Percentiles rank a stretch among this genome's conserved stretches.
Conservation (phyloP, 2,888 invertebrate genomes). For the Mythimna pallens region DNA sequence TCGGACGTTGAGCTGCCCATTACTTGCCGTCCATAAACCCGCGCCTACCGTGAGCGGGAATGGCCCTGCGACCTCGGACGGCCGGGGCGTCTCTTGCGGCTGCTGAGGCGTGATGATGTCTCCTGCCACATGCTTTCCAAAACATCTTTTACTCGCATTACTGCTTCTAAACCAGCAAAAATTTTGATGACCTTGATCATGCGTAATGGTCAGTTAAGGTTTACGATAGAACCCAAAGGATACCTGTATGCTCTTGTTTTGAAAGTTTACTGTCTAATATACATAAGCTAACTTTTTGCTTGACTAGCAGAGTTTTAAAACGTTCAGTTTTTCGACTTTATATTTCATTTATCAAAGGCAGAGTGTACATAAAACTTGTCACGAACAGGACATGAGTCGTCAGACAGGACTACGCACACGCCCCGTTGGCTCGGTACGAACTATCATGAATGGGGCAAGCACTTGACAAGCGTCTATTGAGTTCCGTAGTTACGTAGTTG, state of each 20-base stretch:
- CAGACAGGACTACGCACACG: slow-evolving; percentile 13
- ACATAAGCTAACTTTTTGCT: not conserved
- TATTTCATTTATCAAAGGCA: slow-evolving; percentile 19
- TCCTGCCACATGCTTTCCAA: too few relatives aligned
- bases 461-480: not conserved
- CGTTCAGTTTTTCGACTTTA: not conserved
- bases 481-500: not conserved
- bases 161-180: not conserved
- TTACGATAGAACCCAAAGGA: not conserved
- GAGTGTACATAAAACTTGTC: slow-evolving; percentile 7
- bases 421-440: slow-evolving; percentile 2
- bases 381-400: slow-evolving; percentile 7
- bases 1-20: too few relatives aligned
- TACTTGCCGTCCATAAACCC: too few relatives aligned
- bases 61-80: too few relatives aligned
- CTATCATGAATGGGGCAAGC: not conserved
- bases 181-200: not conserved
- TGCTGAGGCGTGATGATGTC: too few relatives aligned
- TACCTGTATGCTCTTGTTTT: not conserved
- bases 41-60: too few relatives aligned
- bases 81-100: too few relatives aligned
- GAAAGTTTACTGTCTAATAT: not conserved
- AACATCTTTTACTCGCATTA: too few relatives aligned
- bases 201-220: too few relatives aligned
- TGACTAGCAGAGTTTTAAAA: not conserved